Conservation (phyloP, 1,140 invertebrate genomes). For the Nymphalis io region DNA sequence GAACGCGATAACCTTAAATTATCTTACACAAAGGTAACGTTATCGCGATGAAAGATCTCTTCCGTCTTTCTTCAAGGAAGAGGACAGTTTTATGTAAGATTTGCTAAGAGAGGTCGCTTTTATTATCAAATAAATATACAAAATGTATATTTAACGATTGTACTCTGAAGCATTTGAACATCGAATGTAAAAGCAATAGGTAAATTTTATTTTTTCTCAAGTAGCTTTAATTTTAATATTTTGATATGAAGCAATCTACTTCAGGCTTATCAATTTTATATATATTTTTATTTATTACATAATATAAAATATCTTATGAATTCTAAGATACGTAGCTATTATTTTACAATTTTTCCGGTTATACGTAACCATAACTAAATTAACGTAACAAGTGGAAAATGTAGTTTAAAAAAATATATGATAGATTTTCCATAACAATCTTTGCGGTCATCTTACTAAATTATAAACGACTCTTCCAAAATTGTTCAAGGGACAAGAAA, state of each 20-base stretch:
- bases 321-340: no score
- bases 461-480: rapidly evolving
- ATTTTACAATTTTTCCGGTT: no score
- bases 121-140: slow-evolving; percentile 23
- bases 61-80: slow-evolving; percentile 30
- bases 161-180: not conserved
- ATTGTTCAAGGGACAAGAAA: no score
- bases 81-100: slow-evolving; percentile 37
- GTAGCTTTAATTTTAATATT: not conserved
- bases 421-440: no score
- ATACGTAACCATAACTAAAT: no score
- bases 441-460: no score
- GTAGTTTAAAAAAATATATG: no score
- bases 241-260: not conserved
- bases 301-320: no score
- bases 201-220: not conserved
- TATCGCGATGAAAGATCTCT: slow-evolving; percentile 46
- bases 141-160: slow-evolving; percentile 8
- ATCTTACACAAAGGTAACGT: slow-evolving; percentile 42
- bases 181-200: not conserved
- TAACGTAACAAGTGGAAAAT: no score
- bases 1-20: slow-evolving; percentile 45
- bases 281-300: no score
- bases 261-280: not conserved
- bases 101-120: slow-evolving; percentile 1